phyloP scores from a whole-genome alignment of 2,888 invertebrate genomes.

The Brachyopa scutellaris region DNA sequence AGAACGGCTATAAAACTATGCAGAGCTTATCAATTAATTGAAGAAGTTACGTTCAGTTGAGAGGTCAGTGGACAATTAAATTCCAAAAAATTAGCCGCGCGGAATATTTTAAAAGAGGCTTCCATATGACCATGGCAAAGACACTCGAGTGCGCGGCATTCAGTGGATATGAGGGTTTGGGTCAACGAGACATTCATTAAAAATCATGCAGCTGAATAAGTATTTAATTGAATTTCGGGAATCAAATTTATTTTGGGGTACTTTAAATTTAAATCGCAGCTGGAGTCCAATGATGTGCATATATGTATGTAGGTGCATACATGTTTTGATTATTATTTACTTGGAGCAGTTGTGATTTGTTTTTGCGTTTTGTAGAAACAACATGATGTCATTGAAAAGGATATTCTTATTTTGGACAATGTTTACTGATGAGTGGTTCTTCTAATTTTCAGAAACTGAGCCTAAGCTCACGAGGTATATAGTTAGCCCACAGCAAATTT shows the following conservation, averaged over 20 bases:
- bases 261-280: not conserved
- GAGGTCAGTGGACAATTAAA: conserved; percentile 57
- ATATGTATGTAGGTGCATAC: too few species aligned
- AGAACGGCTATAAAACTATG: conserved; percentile 9
- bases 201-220: conserved; percentile 33
- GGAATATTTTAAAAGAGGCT: conserved; percentile 24
- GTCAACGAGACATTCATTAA: conserved; percentile 22
- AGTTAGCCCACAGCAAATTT: too few species aligned
- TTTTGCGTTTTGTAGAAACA: too few species aligned
- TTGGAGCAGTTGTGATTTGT: too few species aligned
- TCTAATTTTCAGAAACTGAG: too few species aligned
- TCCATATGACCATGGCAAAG: not conserved
- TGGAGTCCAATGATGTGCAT: not conserved
- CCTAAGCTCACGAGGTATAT: too few species aligned
- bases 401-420: too few species aligned
- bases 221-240: conserved; percentile 20
- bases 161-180: not conserved
- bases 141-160: not conserved
- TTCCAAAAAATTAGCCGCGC: conserved; percentile 41
- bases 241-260: too few species aligned
- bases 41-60: conserved; percentile 34
- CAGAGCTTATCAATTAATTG: conserved; percentile 50
- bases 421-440: too few species aligned
- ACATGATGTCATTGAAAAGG: too few species aligned
- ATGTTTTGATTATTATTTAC: too few species aligned